These are phyloP conservation scores for Eudasyphora cyanicolor DNA, from an alignment of 2,888 invertebrate species.

Conservation along the genomic window DNA sequence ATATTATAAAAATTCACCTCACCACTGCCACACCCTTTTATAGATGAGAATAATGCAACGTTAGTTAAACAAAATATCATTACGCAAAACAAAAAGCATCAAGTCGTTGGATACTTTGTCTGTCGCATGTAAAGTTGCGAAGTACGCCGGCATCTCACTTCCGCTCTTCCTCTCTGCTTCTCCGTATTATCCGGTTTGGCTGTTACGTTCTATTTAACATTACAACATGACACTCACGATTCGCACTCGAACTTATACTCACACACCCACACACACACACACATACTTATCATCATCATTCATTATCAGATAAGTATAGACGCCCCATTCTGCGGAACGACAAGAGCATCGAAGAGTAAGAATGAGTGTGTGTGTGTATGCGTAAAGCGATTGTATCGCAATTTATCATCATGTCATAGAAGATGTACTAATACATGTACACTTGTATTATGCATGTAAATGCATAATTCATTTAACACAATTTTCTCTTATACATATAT, in stretches of 20 bases:
- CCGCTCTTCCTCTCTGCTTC: not conserved
- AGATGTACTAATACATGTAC: not conserved
- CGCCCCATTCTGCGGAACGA: not conserved
- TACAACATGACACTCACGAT: slow-evolving; percentile 8
- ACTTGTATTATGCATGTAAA: not conserved
- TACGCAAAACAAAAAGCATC: not conserved
- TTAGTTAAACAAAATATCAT: not conserved
- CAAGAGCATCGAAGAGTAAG: not conserved
- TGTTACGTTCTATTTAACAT: not conserved
- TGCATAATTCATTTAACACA: not conserved
- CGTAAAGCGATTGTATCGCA: not conserved
- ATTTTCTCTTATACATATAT: no score
- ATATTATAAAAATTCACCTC: no score
- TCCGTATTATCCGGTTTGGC: not conserved
- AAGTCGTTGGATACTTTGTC: not conserved
- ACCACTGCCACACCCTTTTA: not conserved
- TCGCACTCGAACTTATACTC: no score
- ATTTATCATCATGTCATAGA: slow-evolving; percentile 44
- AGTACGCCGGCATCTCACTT: not conserved
- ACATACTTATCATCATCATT: slow-evolving; percentile 21
- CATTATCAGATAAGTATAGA: not conserved
- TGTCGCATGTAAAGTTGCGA: not conserved
- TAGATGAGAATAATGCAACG: not conserved
- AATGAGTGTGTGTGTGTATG: not conserved
- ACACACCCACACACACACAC: no score